Evolutionary conservation across 2,888 invertebrate species (phyloP).

Genomic region (Tipula lateralis): DNA sequence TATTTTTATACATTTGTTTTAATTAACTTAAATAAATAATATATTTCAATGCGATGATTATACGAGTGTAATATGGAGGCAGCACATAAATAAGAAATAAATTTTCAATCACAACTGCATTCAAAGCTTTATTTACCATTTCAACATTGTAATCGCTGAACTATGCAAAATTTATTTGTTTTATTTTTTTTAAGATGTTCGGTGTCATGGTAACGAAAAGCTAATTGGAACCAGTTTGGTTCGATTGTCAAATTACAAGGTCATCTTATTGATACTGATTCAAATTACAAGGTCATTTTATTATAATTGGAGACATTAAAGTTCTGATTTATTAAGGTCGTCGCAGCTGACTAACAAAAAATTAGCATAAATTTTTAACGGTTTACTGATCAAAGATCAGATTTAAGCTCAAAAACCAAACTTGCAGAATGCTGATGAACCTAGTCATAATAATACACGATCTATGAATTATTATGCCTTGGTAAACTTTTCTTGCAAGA

Average conservation of each 20-base stretch:
- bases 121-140: not conserved
- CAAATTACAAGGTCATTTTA: no score
- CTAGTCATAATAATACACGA: no score
- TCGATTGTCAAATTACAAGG: not conserved
- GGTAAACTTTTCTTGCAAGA: no score
- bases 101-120: not conserved
- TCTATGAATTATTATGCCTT: no score
- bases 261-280: no score
- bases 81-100: not conserved
- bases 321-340: no score
- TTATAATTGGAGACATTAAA: no score
- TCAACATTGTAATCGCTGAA: not conserved
- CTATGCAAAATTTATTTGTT: not conserved
- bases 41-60: not conserved
- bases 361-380: no score
- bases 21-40: not conserved
- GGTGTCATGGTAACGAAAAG: not conserved
- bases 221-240: not conserved
- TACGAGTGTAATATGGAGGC: not conserved
- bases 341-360: no score
- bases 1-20: not conserved
- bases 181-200: not conserved
- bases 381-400: no score
- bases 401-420: no score
- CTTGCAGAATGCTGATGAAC: no score